Evolutionary conservation across 2,797 vertebrate species (phyloP).

Genomic region (Hyperoplus immaculatus): DNA sequence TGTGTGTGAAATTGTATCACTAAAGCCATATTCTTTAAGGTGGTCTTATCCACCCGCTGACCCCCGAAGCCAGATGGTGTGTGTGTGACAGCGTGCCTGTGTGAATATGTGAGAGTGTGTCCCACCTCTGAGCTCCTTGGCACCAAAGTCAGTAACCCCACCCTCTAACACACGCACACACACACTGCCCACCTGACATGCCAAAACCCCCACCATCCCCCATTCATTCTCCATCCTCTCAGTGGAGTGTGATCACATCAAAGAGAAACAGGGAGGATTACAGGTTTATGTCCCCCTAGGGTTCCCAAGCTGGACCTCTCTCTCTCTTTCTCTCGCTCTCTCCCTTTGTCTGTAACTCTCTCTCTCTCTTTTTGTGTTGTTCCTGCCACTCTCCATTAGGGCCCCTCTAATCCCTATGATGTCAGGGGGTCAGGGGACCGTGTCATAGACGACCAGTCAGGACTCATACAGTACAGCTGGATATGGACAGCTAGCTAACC

Average conservation of each 20-base stretch:
- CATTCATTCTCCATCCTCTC: slow-evolving; percentile 50
- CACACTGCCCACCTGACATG: slow-evolving; percentile 42
- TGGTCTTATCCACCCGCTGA: slow-evolving; percentile 67
- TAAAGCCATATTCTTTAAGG: slow-evolving; percentile 51
- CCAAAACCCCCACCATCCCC: slow-evolving; percentile 10
- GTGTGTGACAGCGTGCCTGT: slow-evolving; percentile 62
- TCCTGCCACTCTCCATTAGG: slow-evolving; percentile 43
- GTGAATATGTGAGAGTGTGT: slow-evolving; percentile 49
- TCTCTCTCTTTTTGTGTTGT: slow-evolving; percentile 19
- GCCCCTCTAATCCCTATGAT: slow-evolving; percentile 62
- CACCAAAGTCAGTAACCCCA: slow-evolving; percentile 43
- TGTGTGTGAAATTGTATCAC: slow-evolving; percentile 43
- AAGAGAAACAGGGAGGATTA: slow-evolving; percentile 75
- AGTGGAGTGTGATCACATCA: slow-evolving; percentile 73
- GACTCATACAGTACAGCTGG: slow-evolving; percentile 46
- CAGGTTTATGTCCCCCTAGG: slow-evolving; percentile 67
- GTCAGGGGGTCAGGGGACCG: slow-evolving; percentile 66
- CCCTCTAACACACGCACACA: slow-evolving; percentile 19
- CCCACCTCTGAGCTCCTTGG: slow-evolving; percentile 63
- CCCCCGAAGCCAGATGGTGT: slow-evolving; percentile 68
- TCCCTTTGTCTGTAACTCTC: slow-evolving; percentile 53
- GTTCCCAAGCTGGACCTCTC: slow-evolving; percentile 51
- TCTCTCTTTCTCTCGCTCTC: slow-evolving; percentile 33
- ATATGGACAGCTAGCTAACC: slow-evolving; percentile 16
- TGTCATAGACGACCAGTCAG: slow-evolving; percentile 48